Percentiles rank a stretch among this genome's conserved stretches.
Evolutionary conservation across 2,888 invertebrate genomes (phyloP).

Genomic region (Tetanocera ferruginea): DNA sequence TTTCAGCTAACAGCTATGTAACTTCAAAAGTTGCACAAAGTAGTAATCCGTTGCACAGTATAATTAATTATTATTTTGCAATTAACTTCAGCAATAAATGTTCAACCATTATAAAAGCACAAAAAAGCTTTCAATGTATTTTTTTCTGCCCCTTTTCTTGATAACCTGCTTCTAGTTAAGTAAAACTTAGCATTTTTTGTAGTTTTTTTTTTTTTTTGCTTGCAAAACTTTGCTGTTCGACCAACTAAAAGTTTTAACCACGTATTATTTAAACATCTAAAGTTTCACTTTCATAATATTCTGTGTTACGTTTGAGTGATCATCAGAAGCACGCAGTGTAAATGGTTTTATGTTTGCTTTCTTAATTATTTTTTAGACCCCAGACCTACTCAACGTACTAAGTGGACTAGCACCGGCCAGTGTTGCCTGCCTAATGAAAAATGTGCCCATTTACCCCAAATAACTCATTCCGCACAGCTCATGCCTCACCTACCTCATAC

Average conservation of each 20-base stretch:
- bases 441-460: too few species aligned
- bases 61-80: not conserved
- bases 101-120: too few species aligned
- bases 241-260: constrained; percentile 7
- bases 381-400: not conserved
- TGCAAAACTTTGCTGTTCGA: not conserved
- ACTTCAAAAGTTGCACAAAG: not conserved
- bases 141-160: too few species aligned
- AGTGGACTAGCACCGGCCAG: too few species aligned
- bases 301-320: constrained; percentile 35
- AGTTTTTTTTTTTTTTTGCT: not conserved
- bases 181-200: not conserved
- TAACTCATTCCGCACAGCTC: not conserved
- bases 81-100: not conserved
- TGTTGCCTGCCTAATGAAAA: too few species aligned
- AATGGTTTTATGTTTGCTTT: constrained; percentile 31
- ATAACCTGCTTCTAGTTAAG: too few species aligned
- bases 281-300: constrained; percentile 31
- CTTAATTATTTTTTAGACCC: constrained; percentile 10
- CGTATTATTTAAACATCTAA: constrained; percentile 8
- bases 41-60: not conserved
- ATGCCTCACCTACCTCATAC: not conserved
- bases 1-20: too few species aligned
- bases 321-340: not conserved
- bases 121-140: too few species aligned